These are phyloP conservation scores for Myotis vivesi DNA, from an alignment of 2,797 vertebrate species.

Conservation along the genomic window DNA sequence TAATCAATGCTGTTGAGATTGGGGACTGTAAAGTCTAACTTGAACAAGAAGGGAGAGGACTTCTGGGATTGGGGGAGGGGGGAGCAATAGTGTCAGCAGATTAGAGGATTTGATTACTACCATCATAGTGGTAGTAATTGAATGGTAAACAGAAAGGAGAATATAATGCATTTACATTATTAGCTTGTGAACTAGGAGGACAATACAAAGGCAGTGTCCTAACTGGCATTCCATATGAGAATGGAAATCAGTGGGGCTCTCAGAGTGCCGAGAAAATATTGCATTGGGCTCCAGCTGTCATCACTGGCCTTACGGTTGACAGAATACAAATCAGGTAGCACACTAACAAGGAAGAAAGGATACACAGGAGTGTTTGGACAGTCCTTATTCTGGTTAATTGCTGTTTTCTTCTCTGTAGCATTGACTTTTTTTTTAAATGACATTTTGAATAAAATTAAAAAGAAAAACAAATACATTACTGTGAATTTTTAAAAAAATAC, in stretches of 20 bases:
- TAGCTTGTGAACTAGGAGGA: neutral
- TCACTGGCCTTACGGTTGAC: neutral
- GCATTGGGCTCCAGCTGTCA: neutral
- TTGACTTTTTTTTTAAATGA: neutral
- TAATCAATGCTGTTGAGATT: neutral
- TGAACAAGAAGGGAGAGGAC: conserved; percentile 9
- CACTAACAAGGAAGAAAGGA: neutral
- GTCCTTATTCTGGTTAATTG: neutral
- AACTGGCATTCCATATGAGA: neutral
- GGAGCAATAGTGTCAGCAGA: neutral
- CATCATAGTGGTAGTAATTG: neutral
- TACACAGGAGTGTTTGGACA: neutral
- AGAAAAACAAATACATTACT: neutral
- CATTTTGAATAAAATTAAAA: conserved; percentile 19
- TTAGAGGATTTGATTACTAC: conserved; percentile 12
- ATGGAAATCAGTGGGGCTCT: neutral
- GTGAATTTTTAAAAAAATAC: neutral
- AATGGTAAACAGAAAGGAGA: conserved; percentile 7
- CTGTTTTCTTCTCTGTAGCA: conserved; percentile 2
- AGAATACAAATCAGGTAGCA: neutral
- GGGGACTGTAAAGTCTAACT: neutral
- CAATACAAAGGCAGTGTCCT: conserved; percentile 4
- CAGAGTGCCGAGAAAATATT: neutral
- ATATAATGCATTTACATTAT: neutral
- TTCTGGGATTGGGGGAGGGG: neutral